Conservation (phyloP, 1,140 invertebrate species). For the Trialeurodes vaporariorum region DNA sequence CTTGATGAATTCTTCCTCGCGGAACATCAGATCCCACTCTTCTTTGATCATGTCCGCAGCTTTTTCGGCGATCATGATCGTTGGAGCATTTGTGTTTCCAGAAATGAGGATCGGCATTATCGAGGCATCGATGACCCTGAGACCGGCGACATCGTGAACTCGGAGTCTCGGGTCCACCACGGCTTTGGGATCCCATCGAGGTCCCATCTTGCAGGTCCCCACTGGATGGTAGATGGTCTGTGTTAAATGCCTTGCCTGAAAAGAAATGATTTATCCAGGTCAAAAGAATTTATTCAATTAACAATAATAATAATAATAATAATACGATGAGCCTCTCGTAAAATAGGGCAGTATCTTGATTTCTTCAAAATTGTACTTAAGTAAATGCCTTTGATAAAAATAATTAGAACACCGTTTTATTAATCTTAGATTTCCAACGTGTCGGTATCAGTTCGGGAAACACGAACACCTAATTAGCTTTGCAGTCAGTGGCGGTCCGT, state of each 20-base stretch:
- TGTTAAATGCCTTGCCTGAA: slow-evolving; percentile 31
- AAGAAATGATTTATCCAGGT: too few relatives aligned
- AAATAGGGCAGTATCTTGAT: too few relatives aligned
- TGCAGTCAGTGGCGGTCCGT: too few relatives aligned
- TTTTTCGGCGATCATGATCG: slow-evolving; percentile 55
- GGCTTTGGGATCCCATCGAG: slow-evolving; percentile 37
- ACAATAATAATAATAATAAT: too few relatives aligned
- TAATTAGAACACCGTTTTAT: too few relatives aligned
- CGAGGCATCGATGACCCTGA: slow-evolving; percentile 56
- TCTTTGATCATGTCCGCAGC: slow-evolving; percentile 51
- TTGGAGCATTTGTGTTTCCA: slow-evolving; percentile 56
- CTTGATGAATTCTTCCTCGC: not conserved
- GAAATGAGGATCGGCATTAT: slow-evolving; percentile 54
- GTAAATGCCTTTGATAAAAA: too few relatives aligned
- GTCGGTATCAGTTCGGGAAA: too few relatives aligned
- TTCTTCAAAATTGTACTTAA: not conserved
- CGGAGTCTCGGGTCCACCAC: slow-evolving; percentile 46
- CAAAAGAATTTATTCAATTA: too few relatives aligned
- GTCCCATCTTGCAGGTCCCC: slow-evolving; percentile 52
- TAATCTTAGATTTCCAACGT: too few relatives aligned
- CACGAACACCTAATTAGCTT: too few relatives aligned
- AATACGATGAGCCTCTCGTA: too few relatives aligned
- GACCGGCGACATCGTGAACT: slow-evolving; percentile 43
- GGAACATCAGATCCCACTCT: slow-evolving; percentile 30
- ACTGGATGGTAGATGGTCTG: slow-evolving; percentile 39